Evolutionary conservation across 2,797 vertebrate species (phyloP), one percentile per base, ranked within the genome.

Genomic region (Ispidina lecontei): DNA sequence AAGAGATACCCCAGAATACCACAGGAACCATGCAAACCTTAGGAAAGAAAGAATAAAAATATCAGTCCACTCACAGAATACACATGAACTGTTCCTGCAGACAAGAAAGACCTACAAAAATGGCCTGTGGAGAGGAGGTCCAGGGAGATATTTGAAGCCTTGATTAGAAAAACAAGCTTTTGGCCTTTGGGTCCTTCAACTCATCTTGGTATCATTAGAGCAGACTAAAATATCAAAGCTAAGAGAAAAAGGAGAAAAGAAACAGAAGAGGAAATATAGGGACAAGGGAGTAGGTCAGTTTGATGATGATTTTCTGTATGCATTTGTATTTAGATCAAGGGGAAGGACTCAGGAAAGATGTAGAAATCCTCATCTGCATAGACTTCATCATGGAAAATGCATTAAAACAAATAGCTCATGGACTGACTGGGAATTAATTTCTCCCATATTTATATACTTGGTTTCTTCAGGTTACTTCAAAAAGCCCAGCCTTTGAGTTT

Each of bases 21-120:
- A 80, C 47, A 96, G 94, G 85, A 93, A 93, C 37, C 49, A 44
- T n/a, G 37, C 7, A 94, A 90, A 91, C 25, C 41, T 89, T 77
- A 77, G 84, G 84, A 93, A 95, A 77, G 9, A 47, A 78, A 51
- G 25, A 33, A 64, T 58, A 93, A 71, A 8, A 46, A 23, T 8
- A 55, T 9, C 4, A 55, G 35, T 56, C 77, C 86, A 73, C 84
- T 94, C 86, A 93, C 62, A 95, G 94, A 95, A 81, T 65, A 55
- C 41, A 35, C 25, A 78, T 90, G 59, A 95, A 28, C 41, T 16
- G 10, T 49, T 13, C 41, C 47, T 65, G 37, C 31, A 44, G 21
- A 26, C 15, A 67, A 65, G 10, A 14, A 67, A 84, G 41, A 31
- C 16, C 20, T 47, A 29, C 8, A 68, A 26, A 75, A 77, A 37